Base-by-base conservation (phyloP, 2,888 invertebrate species). In the Callyntrura sp. region DNA sequence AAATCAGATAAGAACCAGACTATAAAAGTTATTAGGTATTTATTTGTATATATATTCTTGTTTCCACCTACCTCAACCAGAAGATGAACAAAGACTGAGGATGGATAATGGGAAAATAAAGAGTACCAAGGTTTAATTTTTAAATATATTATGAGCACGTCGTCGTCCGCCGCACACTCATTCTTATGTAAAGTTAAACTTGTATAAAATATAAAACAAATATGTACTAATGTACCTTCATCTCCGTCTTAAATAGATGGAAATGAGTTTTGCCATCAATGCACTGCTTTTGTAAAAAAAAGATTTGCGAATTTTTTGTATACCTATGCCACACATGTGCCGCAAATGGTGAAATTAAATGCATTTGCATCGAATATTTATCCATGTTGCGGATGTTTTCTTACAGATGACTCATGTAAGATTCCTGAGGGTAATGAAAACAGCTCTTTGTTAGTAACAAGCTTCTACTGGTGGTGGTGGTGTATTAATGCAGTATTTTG, bases 241-340 rank as follows among this genome's bases (percentile, higher is more conserved):
- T 35, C 78, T 78, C 55, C 17, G 55, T 28, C 78, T 78, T 5
- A 14, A 25, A 78, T 55, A 17, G 25, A 78, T 55, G 28, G 25
- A 78, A 55, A 78, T 78, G 78, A 78, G 78, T 78, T 55, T 73
- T 78, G 35, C n/a, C 55, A 78, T 14, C 51, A 5, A 45, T 76
- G 51, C 23, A 17, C 20, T 0, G 14, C 51, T 60, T 60, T 60
- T 60, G 60, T 81, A 6, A 45, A 8, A 60, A 81, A 60, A 3
- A 81, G 17, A 81, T n/a, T 79, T 55, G 25, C 28, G 1, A 65
- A 28, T 11, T 65, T 12, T 43, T 14, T 20, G 28, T 28, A 12
- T 35, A 28, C 65, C 65, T 62, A 62, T 23, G 9, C 1, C 62
- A 62, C 23, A 65, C 62, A 70, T 35, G 35, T 35, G 35, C 35